Base-by-base conservation (phyloP, 2,888 invertebrate genomes). In the Therioaphis trifolii region DNA sequence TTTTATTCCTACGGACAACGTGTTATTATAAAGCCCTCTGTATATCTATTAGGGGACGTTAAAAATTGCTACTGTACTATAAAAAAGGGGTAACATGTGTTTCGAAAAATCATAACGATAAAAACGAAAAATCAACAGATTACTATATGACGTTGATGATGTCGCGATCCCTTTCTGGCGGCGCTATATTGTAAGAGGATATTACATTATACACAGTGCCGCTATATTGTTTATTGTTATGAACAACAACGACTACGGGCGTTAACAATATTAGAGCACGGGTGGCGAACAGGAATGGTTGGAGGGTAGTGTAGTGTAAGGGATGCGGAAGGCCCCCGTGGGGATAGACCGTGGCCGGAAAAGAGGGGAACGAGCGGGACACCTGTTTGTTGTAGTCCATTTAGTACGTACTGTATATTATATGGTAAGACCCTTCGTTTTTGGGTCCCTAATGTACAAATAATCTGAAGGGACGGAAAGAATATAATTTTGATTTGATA, bases 1-100 rank as follows among this genome's bases (percentile, higher is more conserved):
- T 40, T 35, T 61, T 27, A 9, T 27, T 63, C 55, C 27, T 18
- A 35, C 21, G 46, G 12, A 14, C 21, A 49, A 63, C n/a, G 21
- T 29, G 49, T 77, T 66, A 66, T 49, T 58, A 35, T 63, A 61
- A 61, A 61, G 52, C 77, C 77, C 77, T 78, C 77, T 24, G 35
- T 11, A 15, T 72, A 49, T 74, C 74, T 82, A 82, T 82, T 82
- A 82, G 72, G 82, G 72, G 72, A 72, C 74, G 63, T 74, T 82
- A 82, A 72, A 82, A 72, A 52, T 66, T 66, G 74, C 61, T 74
- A 72, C 71, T 24, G 61, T 71, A 69, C 24, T 11, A 63, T 49
- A n/a, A 72, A 72, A 82, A 82, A 82, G 82, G 82, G 82, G 82
- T 82, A 82, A 82, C 82, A 82, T 82, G 82, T 82, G 82, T 82